Evolutionary conservation across 2,113 vertebrate genomes (phyloP), one percentile per base, ranked within the genome.

Genomic region (Gorsachius goisagi): DNA sequence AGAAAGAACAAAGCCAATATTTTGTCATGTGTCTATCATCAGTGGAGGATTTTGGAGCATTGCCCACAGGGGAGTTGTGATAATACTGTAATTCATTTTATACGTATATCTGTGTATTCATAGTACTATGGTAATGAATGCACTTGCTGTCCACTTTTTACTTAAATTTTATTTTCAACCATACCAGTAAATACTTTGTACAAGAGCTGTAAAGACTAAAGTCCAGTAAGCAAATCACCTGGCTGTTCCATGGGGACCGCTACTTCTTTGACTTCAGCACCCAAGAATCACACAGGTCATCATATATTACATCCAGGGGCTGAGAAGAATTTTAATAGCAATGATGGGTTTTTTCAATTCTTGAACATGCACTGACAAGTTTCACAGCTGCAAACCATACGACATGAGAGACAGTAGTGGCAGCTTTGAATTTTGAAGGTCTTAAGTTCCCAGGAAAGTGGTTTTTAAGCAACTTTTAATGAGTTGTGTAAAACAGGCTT

Each of bases 291-390:
- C 55, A 52, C 66, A 93, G 66, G 81, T 88, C 88, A 95, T 96
- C 92, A 81, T 86, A 77, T 37, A 84, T 95, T 94, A 97, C 64
- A 63, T 97, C 68, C 52, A 94, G 87, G 30, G 83, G 27, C 86
- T 96, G 97, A 97, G 72, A 89, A 92, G 66, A 96, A 97, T 96
- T 95, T 95, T 96, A 97, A 95, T 93, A 77, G 63, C 93, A 90
- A 50, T 94, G 95, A 89, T 83, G 63, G 91, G 90, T 93, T 63
- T 30, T 53, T 83, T 93, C 90, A 90, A 52, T 96, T 97, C 84
- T 96, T 94, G 75, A 94, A 90, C 86, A 97, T 0, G 19, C 77
- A 83, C 85, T 95, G 86, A 95, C 95, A 80, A 96, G 67, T 95
- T 97, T 97, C 92, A 96, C 50, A 47, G 82, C 80, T 96, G 91